A percentile compares a stretch with the other conserved stretches of the same genome.
phyloP scores from a whole-genome alignment of 2,113 vertebrate genomes.

The Chamaea fasciata region DNA sequence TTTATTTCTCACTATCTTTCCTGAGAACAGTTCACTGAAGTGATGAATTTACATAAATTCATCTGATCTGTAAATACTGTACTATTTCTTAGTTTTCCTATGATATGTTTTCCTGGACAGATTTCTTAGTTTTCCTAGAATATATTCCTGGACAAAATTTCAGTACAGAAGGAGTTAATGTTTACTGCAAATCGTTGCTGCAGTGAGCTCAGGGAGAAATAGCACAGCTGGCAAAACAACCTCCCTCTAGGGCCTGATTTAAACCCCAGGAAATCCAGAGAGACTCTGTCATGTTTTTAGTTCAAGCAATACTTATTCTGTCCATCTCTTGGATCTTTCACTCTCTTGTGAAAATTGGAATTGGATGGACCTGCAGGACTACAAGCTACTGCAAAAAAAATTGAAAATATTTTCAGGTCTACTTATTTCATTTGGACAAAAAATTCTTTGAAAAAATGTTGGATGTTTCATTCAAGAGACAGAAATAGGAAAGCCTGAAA shows the following conservation, averaged over 20 bases:
- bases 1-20: background rate
- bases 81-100: background rate
- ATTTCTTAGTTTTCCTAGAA: background rate
- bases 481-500: background rate
- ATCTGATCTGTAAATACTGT: background rate
- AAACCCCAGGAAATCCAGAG: background rate
- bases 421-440: background rate
- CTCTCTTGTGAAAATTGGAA: background rate
- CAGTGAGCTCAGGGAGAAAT: background rate
- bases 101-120: background rate
- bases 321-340: background rate
- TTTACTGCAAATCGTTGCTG: background rate
- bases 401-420: background rate
- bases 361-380: background rate
- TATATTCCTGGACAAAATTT: background rate
- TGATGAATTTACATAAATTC: background rate
- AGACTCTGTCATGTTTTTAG: background rate
- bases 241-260: background rate
- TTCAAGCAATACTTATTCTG: background rate
- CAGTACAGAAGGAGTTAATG: background rate
- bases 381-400: background rate
- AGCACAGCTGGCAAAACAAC: conserved; percentile 14
- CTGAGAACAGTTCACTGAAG: background rate
- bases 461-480: background rate
- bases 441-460: background rate